Evolutionary conservation across 2,113 vertebrate species (phyloP).

Genomic region (Elephantulus edwardii): DNA sequence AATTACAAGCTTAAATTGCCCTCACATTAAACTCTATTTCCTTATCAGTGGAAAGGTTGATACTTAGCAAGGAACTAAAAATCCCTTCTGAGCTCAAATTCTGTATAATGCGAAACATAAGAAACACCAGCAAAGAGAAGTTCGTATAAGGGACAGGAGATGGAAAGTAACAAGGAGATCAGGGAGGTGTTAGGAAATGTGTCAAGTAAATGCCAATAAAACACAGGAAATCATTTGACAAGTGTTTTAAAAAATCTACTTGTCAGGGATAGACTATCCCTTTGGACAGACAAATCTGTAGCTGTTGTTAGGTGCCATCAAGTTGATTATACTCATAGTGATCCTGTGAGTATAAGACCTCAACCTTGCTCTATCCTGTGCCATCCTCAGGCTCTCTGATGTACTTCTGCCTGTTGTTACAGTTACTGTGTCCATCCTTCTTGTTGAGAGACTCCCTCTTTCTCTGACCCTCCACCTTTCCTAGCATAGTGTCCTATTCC

Average conservation of each 20-base stretch:
- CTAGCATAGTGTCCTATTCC: too few species aligned
- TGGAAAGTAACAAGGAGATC: background rate
- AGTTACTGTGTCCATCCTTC: too few species aligned
- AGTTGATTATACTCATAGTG: too few species aligned
- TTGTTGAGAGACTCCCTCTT: too few species aligned
- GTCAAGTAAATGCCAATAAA: background rate
- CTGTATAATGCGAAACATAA: background rate
- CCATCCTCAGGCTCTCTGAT: too few species aligned
- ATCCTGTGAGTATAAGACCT: too few species aligned
- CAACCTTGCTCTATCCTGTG: too few species aligned
- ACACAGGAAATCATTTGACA: background rate
- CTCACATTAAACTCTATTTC: background rate
- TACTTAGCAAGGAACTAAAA: background rate
- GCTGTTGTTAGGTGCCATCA: too few species aligned
- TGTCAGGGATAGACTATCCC: background rate
- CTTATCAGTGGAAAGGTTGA: background rate
- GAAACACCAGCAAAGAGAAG: background rate
- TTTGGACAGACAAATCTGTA: too few species aligned
- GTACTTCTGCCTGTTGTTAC: too few species aligned
- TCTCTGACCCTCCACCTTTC: too few species aligned
- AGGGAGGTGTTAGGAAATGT: background rate
- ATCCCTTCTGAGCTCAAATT: background rate
- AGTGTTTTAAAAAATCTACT: background rate
- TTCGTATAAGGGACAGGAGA: background rate
- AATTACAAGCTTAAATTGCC: background rate